phyloP scores from a whole-genome alignment of 2,113 vertebrate genomes.

The Chloroceryle aenea region DNA sequence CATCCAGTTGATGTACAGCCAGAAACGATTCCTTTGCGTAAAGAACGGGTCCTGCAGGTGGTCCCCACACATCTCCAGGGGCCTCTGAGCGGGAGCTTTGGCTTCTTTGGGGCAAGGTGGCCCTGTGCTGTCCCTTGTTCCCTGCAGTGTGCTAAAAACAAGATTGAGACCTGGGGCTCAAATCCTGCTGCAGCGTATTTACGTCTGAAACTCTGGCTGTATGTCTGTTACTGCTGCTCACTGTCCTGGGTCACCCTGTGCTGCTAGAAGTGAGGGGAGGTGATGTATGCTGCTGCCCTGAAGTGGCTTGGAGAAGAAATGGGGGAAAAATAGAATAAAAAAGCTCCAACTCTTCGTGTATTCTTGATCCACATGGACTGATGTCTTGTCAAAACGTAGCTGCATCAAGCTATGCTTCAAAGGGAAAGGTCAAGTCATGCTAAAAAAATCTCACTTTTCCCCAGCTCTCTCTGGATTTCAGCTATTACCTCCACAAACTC shows the following conservation, averaged over 20 bases:
- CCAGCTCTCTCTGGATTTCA: neutral
- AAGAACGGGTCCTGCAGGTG: neutral
- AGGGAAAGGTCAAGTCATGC: slow-evolving; percentile 1
- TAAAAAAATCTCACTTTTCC: neutral
- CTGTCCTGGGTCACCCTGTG: neutral
- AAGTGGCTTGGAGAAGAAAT: neutral
- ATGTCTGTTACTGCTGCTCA: neutral
- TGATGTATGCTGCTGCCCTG: neutral
- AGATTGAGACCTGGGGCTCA: neutral
- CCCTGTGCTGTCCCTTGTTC: neutral
- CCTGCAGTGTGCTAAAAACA: rapidly evolving
- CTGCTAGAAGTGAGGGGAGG: neutral
- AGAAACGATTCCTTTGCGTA: neutral
- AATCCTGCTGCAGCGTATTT: rapidly evolving
- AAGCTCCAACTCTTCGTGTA: neutral
- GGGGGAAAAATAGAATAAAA: neutral
- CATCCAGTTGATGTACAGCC: neutral
- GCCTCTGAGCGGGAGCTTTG: neutral
- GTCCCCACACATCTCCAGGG: neutral
- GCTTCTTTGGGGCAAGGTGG: neutral
- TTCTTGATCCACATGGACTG: neutral
- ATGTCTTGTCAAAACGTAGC: slow-evolving; percentile 29
- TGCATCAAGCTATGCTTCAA: neutral
- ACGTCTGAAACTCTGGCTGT: neutral
- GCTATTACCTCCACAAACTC: neutral